phyloP scores from a whole-genome alignment of 2,888 invertebrate genomes.

The Andricus curvator region DNA sequence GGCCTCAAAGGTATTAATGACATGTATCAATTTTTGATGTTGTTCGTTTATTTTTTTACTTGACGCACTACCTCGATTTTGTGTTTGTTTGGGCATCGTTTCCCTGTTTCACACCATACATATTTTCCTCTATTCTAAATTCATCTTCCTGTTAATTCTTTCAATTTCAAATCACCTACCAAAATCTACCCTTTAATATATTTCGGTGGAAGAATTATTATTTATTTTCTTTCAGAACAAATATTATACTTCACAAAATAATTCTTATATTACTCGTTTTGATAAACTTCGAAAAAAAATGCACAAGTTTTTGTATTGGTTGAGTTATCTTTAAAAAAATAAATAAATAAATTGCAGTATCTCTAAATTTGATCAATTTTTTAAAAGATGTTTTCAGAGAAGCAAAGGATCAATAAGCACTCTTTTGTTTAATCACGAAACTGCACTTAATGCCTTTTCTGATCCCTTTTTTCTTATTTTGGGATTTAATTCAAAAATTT shows the following conservation, averaged over 20 bases:
- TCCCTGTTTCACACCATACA: not conserved
- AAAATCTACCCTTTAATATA: not conserved
- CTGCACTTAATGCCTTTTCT: not conserved
- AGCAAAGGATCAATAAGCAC: not conserved
- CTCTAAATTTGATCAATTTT: not conserved
- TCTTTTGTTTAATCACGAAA: not conserved
- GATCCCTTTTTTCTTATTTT: not conserved
- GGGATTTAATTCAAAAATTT: slow-evolving; percentile 37
- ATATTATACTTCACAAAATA: too few species aligned
- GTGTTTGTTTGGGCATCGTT: not conserved
- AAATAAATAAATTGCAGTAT: not conserved
- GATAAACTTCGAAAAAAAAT: too few species aligned
- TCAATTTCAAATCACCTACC: not conserved
- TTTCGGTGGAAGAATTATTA: too few species aligned
- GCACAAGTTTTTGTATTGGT: too few species aligned
- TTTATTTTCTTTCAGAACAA: too few species aligned
- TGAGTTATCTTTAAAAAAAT: too few species aligned
- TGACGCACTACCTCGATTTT: not conserved
- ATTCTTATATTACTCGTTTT: too few species aligned
- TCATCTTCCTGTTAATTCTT: not conserved
- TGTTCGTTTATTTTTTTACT: not conserved
- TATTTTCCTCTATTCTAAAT: not conserved
- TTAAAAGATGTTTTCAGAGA: not conserved
- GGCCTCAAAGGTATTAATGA: slow-evolving; percentile 87
- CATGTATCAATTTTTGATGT: not conserved